phyloP scores from a whole-genome alignment of 2,113 vertebrate species.

The Dascyllus trimaculatus region DNA sequence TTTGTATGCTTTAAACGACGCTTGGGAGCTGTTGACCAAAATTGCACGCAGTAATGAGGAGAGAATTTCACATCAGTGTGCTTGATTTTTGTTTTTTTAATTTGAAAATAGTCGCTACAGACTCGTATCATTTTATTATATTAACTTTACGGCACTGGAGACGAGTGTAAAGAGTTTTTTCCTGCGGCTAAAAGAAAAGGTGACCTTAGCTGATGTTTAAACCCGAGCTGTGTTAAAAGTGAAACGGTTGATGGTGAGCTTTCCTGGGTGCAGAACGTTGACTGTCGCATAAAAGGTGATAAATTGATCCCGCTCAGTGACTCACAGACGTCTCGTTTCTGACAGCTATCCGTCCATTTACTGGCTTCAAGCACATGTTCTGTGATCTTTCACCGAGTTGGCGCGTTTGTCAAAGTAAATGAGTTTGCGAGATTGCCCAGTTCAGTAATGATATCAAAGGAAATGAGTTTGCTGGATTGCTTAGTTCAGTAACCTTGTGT shows the following conservation, averaged over 20 bases:
- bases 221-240: background rate
- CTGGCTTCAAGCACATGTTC: background rate
- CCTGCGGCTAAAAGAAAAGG: background rate
- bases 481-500: slow-evolving; percentile 7
- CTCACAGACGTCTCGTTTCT: background rate
- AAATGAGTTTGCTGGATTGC: slow-evolving; percentile 36
- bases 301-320: background rate
- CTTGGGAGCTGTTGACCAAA: background rate
- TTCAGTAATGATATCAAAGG: slow-evolving; percentile 31
- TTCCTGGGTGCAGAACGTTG: background rate
- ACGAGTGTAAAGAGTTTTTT: too few species aligned
- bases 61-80: background rate
- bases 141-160: background rate
- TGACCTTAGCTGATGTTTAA: background rate
- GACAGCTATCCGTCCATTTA: background rate
- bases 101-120: background rate
- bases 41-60: too few species aligned
- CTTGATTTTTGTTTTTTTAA: background rate
- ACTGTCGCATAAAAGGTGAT: background rate
- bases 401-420: slow-evolving; percentile 31
- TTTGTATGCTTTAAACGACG: slow-evolving; percentile 1
- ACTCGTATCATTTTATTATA: background rate
- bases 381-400: slow-evolving; percentile 8
- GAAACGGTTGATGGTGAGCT: too few species aligned
- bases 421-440: slow-evolving; percentile 14